Conservation (phyloP, 2,797 vertebrate species). For the Crypturellus tataupa region DNA sequence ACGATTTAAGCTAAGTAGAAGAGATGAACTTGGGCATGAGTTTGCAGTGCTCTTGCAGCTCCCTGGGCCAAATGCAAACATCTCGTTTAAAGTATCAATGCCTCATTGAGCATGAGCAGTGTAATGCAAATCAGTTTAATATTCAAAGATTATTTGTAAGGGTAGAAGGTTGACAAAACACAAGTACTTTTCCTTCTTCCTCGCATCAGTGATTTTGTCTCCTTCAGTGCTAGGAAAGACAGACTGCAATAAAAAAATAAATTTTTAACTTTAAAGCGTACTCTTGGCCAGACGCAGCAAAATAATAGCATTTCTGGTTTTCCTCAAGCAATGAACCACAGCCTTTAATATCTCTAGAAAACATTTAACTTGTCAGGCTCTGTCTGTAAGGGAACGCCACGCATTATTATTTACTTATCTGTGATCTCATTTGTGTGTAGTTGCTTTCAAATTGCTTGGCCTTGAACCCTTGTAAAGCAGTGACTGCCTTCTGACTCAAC, state of each 20-base stretch:
- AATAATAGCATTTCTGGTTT: background rate
- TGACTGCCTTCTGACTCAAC: background rate
- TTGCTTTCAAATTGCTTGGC: conserved; percentile 31
- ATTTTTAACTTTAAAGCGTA: background rate
- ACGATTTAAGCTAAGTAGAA: background rate
- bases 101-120: background rate
- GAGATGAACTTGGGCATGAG: background rate
- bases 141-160: background rate
- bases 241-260: background rate
- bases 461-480: background rate
- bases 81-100: background rate
- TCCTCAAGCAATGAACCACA: background rate
- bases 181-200: background rate
- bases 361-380: background rate
- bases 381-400: background rate
- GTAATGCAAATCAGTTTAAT: background rate
- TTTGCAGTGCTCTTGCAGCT: background rate
- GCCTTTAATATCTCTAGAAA: background rate
- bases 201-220: background rate
- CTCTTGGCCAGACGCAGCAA: background rate
- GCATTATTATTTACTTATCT: conserved; percentile 27
- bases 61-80: background rate
- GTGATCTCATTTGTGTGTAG: background rate
- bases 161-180: background rate
- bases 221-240: background rate